phyloP scores from a whole-genome alignment of 2,888 invertebrate genomes.

The Hydropsyche betteni region DNA sequence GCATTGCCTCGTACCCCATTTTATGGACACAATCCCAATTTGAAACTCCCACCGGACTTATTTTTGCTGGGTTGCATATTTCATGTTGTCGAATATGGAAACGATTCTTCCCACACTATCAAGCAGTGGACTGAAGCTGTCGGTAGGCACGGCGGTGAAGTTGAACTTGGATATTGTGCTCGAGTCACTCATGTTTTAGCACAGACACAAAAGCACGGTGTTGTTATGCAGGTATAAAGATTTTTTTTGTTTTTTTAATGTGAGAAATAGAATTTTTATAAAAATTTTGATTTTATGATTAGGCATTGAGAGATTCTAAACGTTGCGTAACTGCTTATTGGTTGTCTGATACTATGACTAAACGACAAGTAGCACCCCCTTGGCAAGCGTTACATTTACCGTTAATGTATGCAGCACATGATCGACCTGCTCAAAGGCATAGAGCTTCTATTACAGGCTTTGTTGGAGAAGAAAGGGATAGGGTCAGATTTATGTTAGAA shows the following conservation, averaged over 20 bases:
- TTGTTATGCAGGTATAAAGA: constrained; percentile 77
- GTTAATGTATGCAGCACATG: constrained; percentile 71
- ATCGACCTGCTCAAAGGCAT: constrained; percentile 78
- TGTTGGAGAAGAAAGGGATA: constrained; percentile 82
- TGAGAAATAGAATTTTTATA: neutral
- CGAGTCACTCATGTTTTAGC: constrained; percentile 93
- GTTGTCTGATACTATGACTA: constrained; percentile 89
- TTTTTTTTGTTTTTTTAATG: neutral
- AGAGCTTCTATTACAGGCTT: constrained; percentile 90
- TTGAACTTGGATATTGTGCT: constrained; percentile 84
- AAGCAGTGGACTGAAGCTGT: constrained; percentile 76
- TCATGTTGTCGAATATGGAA: constrained; percentile 80
- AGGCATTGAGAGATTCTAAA: constrained; percentile 73
- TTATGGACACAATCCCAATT: constrained; percentile 92
- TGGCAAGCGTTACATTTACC: constrained; percentile 96
- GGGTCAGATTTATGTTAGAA: constrained; percentile 85
- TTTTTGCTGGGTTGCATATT: constrained; percentile 95
- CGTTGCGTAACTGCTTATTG: constrained; percentile 85
- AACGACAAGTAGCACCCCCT: constrained; percentile 88
- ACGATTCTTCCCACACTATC: constrained; percentile 63
- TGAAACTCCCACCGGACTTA: constrained; percentile 87
- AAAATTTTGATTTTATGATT: constrained; percentile 29
- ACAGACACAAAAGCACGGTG: constrained; percentile 88
- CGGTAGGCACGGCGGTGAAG: constrained; percentile 84
- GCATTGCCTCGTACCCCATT: constrained; percentile 77